phyloP scores from a whole-genome alignment of 2,888 invertebrate species.

The Thelaira solivaga region DNA sequence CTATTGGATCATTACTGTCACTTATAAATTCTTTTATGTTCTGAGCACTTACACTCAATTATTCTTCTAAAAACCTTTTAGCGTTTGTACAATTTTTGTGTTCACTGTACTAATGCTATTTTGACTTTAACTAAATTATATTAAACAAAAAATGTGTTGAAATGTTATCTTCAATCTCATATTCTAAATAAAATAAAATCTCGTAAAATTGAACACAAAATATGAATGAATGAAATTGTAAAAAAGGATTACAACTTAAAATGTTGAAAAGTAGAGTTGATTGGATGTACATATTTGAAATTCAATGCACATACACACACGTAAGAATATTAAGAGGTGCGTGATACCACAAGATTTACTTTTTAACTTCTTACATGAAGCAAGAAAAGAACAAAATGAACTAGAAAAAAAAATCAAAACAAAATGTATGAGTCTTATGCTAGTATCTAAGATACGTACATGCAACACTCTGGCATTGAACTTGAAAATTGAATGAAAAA shows the following conservation, averaged over 20 bases:
- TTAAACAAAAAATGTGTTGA: constrained; percentile 32
- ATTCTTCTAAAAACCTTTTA: too few species aligned
- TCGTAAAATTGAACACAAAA: constrained; percentile 27
- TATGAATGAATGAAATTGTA: background rate
- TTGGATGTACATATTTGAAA: too few species aligned
- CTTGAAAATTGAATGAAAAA: constrained; percentile 33
- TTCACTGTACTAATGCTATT: too few species aligned
- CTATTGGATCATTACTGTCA: too few species aligned
- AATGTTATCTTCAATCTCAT: constrained; percentile 30
- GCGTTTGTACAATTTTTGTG: too few species aligned
- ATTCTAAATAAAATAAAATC: background rate
- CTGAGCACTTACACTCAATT: too few species aligned
- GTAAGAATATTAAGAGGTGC: background rate
- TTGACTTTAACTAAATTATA: background rate
- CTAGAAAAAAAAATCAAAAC: background rate
- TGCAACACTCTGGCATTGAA: constrained; percentile 44
- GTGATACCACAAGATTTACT: constrained; percentile 52
- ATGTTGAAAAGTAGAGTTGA: too few species aligned
- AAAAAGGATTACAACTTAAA: constrained; percentile 27
- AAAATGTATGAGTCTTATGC: too few species aligned
- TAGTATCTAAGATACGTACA: background rate
- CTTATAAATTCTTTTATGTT: too few species aligned
- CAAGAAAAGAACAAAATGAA: constrained; percentile 37
- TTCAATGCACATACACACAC: background rate
- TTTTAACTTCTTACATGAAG: constrained; percentile 31